Percentiles rank a stretch among this genome's conserved stretches.
These are phyloP conservation scores for Tupaia tana DNA, from an alignment of 2,113 vertebrate genomes.

Conservation along the genomic window DNA sequence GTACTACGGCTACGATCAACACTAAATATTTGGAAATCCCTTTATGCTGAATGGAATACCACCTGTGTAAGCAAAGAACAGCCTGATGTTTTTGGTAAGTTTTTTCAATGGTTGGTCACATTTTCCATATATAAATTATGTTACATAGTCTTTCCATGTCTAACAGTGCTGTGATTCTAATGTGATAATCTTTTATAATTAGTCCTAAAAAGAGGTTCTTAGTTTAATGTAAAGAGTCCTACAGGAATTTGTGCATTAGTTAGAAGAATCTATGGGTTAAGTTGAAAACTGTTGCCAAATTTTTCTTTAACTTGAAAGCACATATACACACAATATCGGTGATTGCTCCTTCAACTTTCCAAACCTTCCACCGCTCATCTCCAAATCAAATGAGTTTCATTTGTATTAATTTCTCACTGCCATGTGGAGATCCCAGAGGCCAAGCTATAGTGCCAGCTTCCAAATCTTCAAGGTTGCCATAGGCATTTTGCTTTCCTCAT, in stretches of 20 bases:
- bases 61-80: neutral
- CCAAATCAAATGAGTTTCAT: neutral
- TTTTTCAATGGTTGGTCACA: neutral
- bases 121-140: neutral
- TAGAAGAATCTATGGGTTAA: neutral
- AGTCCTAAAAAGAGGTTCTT: neutral
- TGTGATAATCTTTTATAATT: neutral
- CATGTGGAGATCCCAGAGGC: neutral
- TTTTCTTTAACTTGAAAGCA: conserved; percentile 32
- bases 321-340: neutral
- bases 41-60: neutral
- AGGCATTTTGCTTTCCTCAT: conserved; percentile 59
- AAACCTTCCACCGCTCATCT: neutral
- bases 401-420: neutral
- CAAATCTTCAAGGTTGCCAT: conserved; percentile 13
- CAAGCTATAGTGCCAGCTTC: neutral
- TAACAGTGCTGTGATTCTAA: neutral
- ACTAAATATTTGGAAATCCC: neutral
- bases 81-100: neutral
- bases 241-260: neutral
- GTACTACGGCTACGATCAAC: neutral
- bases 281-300: neutral
- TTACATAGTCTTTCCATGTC: neutral
- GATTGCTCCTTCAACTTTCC: neutral
- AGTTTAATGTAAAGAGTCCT: conserved; percentile 13